phyloP scores from a whole-genome alignment of 1,140 invertebrate genomes.

The Oscheius sp. region DNA sequence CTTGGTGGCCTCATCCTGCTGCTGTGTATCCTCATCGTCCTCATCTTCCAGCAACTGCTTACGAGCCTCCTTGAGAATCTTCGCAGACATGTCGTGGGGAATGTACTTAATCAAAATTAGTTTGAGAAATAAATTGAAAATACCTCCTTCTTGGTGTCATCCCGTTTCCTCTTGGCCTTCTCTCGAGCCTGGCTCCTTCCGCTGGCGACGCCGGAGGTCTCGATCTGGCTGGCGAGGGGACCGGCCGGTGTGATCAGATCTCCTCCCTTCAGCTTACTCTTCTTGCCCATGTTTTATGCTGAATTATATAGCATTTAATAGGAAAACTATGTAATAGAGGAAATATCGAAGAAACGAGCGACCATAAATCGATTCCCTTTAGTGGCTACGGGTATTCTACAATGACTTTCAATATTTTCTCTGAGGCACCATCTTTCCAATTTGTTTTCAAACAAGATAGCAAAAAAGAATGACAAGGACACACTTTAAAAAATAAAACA shows the following conservation, averaged over 20 bases:
- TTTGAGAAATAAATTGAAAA: neutral
- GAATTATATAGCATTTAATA: no score
- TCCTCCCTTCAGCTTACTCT: conserved; percentile 24
- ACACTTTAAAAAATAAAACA: no score
- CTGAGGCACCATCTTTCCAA: no score
- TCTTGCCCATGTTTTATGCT: conserved; percentile 26
- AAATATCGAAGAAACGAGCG: no score
- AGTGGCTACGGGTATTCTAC: no score
- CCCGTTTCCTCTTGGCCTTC: conserved; percentile 1
- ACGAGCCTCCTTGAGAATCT: conserved; percentile 46
- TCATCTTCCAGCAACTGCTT: conserved; percentile 50
- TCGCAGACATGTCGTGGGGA: conserved; percentile 42
- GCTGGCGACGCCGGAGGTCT: neutral
- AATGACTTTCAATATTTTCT: no score
- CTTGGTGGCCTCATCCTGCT: conserved; percentile 15
- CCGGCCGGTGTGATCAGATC: conserved; percentile 9
- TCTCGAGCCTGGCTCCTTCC: neutral
- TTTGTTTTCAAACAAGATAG: no score
- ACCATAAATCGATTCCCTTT: no score
- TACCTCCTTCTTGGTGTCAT: neutral
- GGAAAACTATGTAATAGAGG: no score
- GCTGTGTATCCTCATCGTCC: conserved; percentile 32
- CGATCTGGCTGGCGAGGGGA: conserved; percentile 18
- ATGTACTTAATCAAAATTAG: conserved; percentile 36
- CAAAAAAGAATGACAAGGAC: no score